Percentiles rank a stretch among this genome's conserved stretches.
Conservation (phyloP, 2,888 invertebrate genomes). For the Fabriciana adippe region DNA sequence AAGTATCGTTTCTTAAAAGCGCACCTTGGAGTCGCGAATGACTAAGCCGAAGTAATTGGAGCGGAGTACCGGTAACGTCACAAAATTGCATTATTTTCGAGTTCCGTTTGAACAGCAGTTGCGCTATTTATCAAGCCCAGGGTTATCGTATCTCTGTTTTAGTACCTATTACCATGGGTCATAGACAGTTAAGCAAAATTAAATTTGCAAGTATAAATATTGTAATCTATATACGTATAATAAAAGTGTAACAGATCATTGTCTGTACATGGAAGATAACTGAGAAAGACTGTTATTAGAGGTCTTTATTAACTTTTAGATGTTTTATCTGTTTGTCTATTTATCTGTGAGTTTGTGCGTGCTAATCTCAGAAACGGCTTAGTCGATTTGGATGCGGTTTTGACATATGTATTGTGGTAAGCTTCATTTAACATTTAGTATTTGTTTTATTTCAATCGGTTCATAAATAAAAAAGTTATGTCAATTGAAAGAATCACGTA, state of each 20-base stretch:
- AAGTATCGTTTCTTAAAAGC: constrained; percentile 30
- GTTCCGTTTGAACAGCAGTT: constrained; percentile 47
- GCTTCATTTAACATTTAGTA: too few relatives aligned
- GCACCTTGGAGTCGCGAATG: constrained; percentile 40
- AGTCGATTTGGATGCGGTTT: too few relatives aligned
- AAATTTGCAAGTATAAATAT: constrained; percentile 5
- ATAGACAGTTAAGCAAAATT: not conserved
- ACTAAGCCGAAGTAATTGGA: constrained; percentile 48
- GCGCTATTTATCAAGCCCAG: constrained; percentile 24
- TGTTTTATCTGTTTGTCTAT: too few relatives aligned
- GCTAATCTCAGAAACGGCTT: too few relatives aligned
- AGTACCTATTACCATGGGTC: constrained; percentile 11
- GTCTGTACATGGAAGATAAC: not conserved
- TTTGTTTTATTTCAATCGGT: too few relatives aligned
- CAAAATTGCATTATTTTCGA: constrained; percentile 54
- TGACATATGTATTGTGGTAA: too few relatives aligned
- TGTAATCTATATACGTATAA: not conserved
- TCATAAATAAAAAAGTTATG: too few relatives aligned
- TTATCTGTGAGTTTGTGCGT: too few relatives aligned
- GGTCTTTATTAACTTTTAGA: too few relatives aligned
- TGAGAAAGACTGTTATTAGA: too few relatives aligned
- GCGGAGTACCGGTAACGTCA: constrained; percentile 53
- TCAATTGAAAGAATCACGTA: too few relatives aligned
- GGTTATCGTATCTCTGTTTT: constrained; percentile 25
- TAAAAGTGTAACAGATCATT: not conserved